phyloP scores from a whole-genome alignment of 1,140 invertebrate species.

The Pseudomyrmex pallidus region DNA sequence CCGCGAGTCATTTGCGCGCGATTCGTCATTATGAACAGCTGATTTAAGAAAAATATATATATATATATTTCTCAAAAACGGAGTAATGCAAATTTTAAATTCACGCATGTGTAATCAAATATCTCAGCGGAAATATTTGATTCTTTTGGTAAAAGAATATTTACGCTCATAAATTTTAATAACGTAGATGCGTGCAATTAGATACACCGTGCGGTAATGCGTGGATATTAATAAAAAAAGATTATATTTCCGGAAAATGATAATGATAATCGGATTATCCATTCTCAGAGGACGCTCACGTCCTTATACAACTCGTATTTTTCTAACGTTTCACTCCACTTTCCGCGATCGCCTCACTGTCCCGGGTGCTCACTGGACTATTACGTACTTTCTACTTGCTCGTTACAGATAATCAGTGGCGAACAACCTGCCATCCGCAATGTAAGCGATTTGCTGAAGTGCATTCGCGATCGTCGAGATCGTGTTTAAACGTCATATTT shows the following conservation, averaged over 20 bases:
- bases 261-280: constrained; percentile 11
- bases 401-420: constrained; percentile 54
- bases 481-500: not conserved
- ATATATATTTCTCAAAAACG: no score
- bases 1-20: no score
- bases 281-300: not conserved
- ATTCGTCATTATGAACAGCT: not conserved
- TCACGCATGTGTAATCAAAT: no score
- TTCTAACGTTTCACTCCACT: constrained; percentile 50
- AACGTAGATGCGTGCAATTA: no score
- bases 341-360: constrained; percentile 51
- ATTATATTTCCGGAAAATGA: not conserved
- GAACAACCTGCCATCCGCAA: constrained; percentile 47
- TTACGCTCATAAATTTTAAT: constrained; percentile 19
- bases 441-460: constrained; percentile 23
- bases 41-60: no score
- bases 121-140: not conserved
- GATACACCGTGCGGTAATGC: not conserved
- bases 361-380: constrained; percentile 58
- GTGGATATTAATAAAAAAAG: not conserved
- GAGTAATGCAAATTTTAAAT: not conserved
- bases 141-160: not conserved
- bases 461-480: not conserved
- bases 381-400: constrained; percentile 57
- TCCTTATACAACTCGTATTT: constrained; percentile 42